These are phyloP conservation scores for Coturnix japonica DNA, from an alignment of 2,113 vertebrate species.

Conservation along the genomic window DNA sequence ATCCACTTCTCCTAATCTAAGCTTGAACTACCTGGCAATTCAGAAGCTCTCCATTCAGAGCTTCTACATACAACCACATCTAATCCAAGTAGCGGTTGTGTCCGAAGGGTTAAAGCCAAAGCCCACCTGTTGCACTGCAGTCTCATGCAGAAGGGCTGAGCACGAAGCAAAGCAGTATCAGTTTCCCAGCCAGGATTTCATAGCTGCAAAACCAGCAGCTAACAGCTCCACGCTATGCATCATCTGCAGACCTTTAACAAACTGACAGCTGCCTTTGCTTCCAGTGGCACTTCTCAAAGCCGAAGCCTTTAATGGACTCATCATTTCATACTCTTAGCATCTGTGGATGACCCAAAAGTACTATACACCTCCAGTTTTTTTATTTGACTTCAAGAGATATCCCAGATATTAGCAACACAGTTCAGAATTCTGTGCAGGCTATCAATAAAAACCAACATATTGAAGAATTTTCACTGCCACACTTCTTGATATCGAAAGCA, in stretches of 20 bases:
- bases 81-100: not conserved
- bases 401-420: not conserved
- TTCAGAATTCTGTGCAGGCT: not conserved
- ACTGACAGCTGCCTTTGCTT: not conserved
- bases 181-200: not conserved
- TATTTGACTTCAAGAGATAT: not conserved
- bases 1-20: not conserved
- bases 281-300: not conserved
- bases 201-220: not conserved
- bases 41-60: not conserved
- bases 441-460: not conserved
- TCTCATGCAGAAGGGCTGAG: not conserved
- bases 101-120: not conserved
- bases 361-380: not conserved
- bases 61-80: not conserved
- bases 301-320: not conserved
- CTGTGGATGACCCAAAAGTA: not conserved
- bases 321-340: not conserved
- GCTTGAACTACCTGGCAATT: not conserved
- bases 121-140: accelerated
- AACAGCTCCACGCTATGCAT: not conserved
- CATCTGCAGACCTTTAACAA: not conserved
- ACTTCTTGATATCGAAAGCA: not conserved
- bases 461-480: not conserved
- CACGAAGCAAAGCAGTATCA: not conserved